A percentile compares a stretch with the other conserved stretches of the same genome.
Evolutionary conservation across 2,113 vertebrate species (phyloP).

Genomic region (Tetrax tetrax): DNA sequence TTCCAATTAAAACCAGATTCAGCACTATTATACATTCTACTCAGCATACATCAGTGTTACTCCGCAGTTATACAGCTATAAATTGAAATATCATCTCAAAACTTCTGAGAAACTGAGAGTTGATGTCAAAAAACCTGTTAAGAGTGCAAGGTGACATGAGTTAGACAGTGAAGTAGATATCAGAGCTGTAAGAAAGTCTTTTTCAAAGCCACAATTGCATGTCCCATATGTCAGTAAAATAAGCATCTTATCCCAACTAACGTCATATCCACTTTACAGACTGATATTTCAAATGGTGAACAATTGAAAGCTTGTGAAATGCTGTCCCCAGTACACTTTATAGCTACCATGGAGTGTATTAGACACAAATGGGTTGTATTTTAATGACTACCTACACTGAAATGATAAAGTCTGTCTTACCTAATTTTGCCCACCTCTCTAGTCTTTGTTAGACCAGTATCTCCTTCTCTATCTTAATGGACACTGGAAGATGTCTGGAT

Average conservation of each 20-base stretch:
- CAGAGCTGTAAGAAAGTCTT: conserved; percentile 15
- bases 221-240: conserved; percentile 5
- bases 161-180: background rate
- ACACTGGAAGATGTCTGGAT: background rate
- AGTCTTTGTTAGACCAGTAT: background rate
- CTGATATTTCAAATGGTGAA: conserved; percentile 32
- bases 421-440: background rate
- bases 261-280: conserved; percentile 20
- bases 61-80: background rate
- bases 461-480: background rate
- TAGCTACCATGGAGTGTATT: background rate
- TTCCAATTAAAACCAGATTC: background rate
- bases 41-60: background rate
- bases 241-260: conserved; percentile 8
- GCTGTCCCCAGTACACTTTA: background rate
- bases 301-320: conserved; percentile 10
- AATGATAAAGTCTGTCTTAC: background rate
- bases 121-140: background rate
- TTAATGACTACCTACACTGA: background rate
- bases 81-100: conserved; percentile 18
- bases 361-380: background rate
- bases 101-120: background rate
- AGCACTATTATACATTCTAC: background rate
- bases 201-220: conserved; percentile 30
- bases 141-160: background rate